These are phyloP conservation scores for Coregonus clupeaformis DNA, from an alignment of 2,113 vertebrate species.

Conservation along the genomic window DNA sequence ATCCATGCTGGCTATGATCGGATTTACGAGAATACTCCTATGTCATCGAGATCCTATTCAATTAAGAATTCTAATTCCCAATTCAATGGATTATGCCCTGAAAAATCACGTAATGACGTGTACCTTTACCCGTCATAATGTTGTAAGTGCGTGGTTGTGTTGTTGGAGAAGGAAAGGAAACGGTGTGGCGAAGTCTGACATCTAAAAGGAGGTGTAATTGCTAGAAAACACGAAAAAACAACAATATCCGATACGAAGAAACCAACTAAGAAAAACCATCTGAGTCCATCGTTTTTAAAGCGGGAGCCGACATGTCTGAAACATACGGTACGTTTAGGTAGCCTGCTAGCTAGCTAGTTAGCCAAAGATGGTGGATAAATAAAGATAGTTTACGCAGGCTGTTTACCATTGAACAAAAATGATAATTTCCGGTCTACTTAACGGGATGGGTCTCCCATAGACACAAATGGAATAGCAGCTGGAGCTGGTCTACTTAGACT, in stretches of 20 bases:
- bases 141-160: neutral
- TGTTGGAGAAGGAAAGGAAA: slow-evolving; percentile 45
- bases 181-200: slow-evolving; percentile 33
- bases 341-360: slow-evolving; percentile 23
- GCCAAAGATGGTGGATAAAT: too few relatives aligned
- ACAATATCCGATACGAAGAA: slow-evolving; percentile 13
- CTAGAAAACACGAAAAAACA: neutral
- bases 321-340: slow-evolving; percentile 74
- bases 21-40: too few relatives aligned
- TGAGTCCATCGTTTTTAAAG: slow-evolving; percentile 39
- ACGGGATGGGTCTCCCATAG: too few relatives aligned
- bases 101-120: slow-evolving; percentile 37
- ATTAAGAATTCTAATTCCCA: too few relatives aligned
- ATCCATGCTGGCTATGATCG: too few relatives aligned
- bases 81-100: neutral
- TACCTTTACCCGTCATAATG: neutral
- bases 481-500: too few relatives aligned
- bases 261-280: slow-evolving; percentile 10
- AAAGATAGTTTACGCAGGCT: too few relatives aligned
- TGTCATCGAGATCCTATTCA: too few relatives aligned
- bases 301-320: slow-evolving; percentile 76
- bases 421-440: too few relatives aligned
- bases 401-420: too few relatives aligned
- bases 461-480: too few relatives aligned
- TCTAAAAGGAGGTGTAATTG: slow-evolving; percentile 21